Conservation (phyloP, 2,888 invertebrate species). For the Allolobophora icterica region DNA sequence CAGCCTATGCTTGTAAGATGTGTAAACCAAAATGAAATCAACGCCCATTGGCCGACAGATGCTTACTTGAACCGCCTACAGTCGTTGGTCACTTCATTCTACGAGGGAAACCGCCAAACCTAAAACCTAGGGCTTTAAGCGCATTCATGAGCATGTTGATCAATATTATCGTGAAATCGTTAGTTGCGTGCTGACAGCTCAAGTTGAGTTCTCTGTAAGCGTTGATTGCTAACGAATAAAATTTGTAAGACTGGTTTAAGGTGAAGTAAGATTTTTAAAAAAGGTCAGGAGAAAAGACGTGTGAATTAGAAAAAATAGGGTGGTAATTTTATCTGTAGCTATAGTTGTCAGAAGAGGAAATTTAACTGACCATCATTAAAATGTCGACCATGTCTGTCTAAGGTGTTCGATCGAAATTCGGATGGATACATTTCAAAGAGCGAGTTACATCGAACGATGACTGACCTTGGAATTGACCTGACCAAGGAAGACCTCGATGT, state of each 20-base stretch:
- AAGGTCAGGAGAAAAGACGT: background rate
- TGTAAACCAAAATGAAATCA: too few relatives aligned
- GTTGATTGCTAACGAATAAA: too few relatives aligned
- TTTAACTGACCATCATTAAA: background rate
- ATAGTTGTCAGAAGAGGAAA: background rate
- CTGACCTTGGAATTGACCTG: conserved; percentile 41
- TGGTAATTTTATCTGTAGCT: background rate
- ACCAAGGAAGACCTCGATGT: conserved; percentile 39
- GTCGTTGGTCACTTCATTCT: too few relatives aligned
- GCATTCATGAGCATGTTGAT: too few relatives aligned
- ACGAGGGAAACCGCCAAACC: too few relatives aligned
- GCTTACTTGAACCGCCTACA: too few relatives aligned
- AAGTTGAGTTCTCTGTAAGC: too few relatives aligned
- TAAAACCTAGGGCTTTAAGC: too few relatives aligned
- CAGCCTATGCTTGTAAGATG: too few relatives aligned
- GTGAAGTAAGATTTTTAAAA: background rate
- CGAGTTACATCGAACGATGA: conserved; percentile 40
- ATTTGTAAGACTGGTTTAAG: background rate
- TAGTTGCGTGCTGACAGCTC: too few relatives aligned
- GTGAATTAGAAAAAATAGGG: background rate
- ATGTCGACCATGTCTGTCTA: background rate
- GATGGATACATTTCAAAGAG: conserved; percentile 41
- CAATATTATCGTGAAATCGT: too few relatives aligned
- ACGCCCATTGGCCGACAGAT: too few relatives aligned
- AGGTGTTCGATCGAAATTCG: conserved; percentile 43